Evolutionary conservation across 2,113 vertebrate genomes (phyloP).

Genomic region (Prinia subflava): DNA sequence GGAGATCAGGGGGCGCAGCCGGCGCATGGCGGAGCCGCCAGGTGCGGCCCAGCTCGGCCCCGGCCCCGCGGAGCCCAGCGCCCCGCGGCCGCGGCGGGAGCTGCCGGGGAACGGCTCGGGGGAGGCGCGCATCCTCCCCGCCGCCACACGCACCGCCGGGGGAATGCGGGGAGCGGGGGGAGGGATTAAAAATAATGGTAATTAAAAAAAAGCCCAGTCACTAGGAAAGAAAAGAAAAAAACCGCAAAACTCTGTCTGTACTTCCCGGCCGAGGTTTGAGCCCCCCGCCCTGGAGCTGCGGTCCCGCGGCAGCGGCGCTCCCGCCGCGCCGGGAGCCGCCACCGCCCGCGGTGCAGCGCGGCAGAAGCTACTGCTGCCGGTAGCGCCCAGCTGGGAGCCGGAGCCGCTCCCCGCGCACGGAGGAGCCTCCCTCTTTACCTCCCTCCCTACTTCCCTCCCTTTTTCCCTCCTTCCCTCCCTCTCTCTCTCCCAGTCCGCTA

Average conservation of each 20-base stretch:
- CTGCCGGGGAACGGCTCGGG: not conserved
- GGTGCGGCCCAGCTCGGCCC: constrained; percentile 62
- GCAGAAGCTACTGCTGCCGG: constrained; percentile 40
- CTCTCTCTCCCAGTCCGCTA: not conserved
- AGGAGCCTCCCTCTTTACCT: constrained; percentile 18
- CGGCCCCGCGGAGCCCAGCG: not conserved
- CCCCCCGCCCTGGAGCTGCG: not conserved
- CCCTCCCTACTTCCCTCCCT: not conserved
- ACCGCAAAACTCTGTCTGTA: not conserved
- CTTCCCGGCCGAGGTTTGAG: not conserved
- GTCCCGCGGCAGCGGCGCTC: not conserved
- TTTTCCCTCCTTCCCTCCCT: not conserved
- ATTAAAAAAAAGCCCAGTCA: not conserved
- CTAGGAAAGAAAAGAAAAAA: not conserved
- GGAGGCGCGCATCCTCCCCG: not conserved
- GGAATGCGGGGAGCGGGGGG: not conserved
- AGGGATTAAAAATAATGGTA: not conserved
- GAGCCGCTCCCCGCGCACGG: constrained; percentile 29
- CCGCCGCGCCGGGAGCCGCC: constrained; percentile 25
- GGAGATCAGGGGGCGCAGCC: constrained; percentile 55
- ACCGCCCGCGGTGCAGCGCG: constrained; percentile 40
- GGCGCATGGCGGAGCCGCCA: constrained; percentile 52
- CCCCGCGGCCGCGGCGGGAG: not conserved
- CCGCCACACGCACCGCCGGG: not conserved
- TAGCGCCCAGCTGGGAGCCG: constrained; percentile 55